These are phyloP conservation scores for Siniperca knerii DNA, from an alignment of 2,113 vertebrate species.

Conservation along the genomic window DNA sequence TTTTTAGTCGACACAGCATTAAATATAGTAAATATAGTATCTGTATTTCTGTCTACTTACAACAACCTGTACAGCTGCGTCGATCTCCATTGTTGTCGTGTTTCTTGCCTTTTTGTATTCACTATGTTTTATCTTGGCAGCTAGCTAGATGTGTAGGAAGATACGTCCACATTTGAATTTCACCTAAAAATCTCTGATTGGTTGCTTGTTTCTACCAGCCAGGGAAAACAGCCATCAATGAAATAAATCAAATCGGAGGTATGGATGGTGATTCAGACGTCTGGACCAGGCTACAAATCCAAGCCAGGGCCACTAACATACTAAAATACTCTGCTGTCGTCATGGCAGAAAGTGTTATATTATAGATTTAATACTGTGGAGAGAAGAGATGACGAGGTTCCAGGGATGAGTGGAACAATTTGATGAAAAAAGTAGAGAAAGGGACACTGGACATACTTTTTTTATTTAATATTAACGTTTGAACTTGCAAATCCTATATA, in stretches of 20 bases:
- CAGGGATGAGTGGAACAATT: not conserved
- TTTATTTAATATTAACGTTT: conserved; percentile 12
- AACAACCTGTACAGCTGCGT: not conserved
- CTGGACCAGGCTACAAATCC: not conserved
- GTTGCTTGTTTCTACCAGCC: not conserved
- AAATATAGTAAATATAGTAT: too few species aligned
- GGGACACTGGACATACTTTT: conserved; percentile 2
- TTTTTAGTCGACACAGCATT: too few species aligned
- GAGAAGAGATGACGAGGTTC: not conserved
- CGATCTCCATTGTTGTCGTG: not conserved
- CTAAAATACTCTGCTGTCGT: not conserved
- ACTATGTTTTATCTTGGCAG: not conserved
- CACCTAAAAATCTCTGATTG: not conserved
- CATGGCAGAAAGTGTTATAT: not conserved
- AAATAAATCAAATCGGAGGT: not conserved
- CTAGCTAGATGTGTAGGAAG: not conserved
- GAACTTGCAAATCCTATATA: not conserved
- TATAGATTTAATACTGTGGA: conserved; percentile 7
- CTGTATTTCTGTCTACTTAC: not conserved
- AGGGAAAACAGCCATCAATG: not conserved
- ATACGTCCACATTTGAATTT: not conserved
- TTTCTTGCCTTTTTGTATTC: not conserved
- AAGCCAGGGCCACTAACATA: not conserved
- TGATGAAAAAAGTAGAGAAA: conserved; percentile 29
- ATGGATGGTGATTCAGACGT: not conserved